Conservation (phyloP, 37 sponge, comb jelly and placozoan species). For the Ephydatia muelleri region DNA sequence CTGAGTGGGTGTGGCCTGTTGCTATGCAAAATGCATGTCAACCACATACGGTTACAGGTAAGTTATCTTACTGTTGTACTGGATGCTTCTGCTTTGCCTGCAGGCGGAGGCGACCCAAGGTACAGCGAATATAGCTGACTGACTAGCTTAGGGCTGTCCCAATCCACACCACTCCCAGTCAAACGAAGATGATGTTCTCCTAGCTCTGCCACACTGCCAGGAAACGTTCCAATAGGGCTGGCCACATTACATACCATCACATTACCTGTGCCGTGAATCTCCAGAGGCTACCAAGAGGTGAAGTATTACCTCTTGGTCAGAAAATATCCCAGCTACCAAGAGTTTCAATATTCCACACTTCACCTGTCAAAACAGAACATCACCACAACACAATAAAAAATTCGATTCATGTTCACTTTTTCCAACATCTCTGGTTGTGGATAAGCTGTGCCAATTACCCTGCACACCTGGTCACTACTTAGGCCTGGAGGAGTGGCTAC, state of each 20-base stretch:
- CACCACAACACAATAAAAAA: background rate
- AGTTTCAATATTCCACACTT: slow-evolving; percentile 46
- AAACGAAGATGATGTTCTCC: slow-evolving; percentile 42
- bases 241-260: background rate
- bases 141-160: slow-evolving; percentile 26
- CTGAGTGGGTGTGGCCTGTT: slow-evolving; percentile 1
- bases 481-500: slow-evolving; percentile 51
- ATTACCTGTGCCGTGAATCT: slow-evolving; percentile 64
- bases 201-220: slow-evolving; percentile 53
- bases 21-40: background rate
- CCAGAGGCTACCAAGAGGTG: slow-evolving; percentile 54
- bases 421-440: slow-evolving; percentile 45
- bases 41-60: background rate
- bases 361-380: slow-evolving; percentile 14
- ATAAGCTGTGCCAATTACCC: slow-evolving; percentile 21
- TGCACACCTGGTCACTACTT: slow-evolving; percentile 22
- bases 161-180: slow-evolving; percentile 33
- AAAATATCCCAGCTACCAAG: slow-evolving; percentile 54
- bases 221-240: background rate
- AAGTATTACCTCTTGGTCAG: slow-evolving; percentile 37
- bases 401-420: slow-evolving; percentile 25
- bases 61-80: background rate
- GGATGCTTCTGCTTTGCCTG: background rate
- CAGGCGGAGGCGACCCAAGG: slow-evolving; percentile 28
- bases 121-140: slow-evolving; percentile 35